Percentiles rank a stretch among this genome's conserved stretches.
phyloP scores from a whole-genome alignment of 2,888 invertebrate species.

The Cosmia pyralina region DNA sequence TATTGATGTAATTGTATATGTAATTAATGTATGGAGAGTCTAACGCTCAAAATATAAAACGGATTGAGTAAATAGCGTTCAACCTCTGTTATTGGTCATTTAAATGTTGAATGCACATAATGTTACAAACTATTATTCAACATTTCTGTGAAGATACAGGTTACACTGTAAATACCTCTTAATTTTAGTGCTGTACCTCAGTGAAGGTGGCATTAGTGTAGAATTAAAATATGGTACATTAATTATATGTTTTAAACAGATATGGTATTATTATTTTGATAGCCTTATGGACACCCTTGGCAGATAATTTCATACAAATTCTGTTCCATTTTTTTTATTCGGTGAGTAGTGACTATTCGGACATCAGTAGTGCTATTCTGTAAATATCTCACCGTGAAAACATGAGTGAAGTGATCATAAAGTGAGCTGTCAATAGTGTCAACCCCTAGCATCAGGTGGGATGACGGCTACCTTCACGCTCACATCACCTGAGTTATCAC shows the following conservation, averaged over 20 bases:
- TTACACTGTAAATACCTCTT: conserved; percentile 64
- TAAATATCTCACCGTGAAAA: no score
- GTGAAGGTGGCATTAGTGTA: conserved; percentile 64
- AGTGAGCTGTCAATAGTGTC: no score
- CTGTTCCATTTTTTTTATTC: no score
- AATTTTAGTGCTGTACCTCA: conserved; percentile 61
- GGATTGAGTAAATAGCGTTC: conserved; percentile 45
- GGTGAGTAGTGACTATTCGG: no score
- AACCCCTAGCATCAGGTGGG: no score
- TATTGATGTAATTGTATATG: conserved; percentile 53
- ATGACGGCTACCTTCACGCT: no score
- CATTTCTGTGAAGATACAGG: conserved; percentile 55
- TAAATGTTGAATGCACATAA: conserved; percentile 54
- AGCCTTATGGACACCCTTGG: no score
- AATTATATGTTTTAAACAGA: conserved; percentile 70
- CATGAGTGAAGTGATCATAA: no score
- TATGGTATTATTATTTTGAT: conserved; percentile 44
- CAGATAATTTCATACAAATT: no score
- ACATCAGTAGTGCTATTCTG: no score
- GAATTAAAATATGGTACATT: conserved; percentile 72
- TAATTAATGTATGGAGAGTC: conserved; percentile 48
- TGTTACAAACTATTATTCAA: conserved; percentile 39
- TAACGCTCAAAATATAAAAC: conserved; percentile 53
- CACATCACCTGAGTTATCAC: no score
- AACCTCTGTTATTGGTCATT: conserved; percentile 27